Conservation (phyloP, 2,113 vertebrate species). For the Paramisgurnus dabryanus region DNA sequence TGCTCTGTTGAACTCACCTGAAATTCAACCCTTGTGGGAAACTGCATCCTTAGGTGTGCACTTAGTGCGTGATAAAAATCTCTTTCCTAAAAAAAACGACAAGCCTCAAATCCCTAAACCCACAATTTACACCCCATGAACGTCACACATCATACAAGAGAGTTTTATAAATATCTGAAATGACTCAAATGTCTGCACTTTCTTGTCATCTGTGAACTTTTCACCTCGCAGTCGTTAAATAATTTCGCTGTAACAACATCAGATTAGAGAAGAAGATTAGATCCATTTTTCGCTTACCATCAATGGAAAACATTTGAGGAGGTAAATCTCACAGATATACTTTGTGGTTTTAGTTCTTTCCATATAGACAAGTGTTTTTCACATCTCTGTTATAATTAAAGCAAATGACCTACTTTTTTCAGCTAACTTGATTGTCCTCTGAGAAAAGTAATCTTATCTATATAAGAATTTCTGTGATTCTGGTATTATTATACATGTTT, state of each 20-base stretch:
- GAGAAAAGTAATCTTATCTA: no score
- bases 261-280: neutral
- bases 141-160: neutral
- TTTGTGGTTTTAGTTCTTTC: no score
- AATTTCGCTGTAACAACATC: conserved; percentile 9
- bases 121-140: neutral
- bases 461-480: no score
- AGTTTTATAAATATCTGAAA: neutral
- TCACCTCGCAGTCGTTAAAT: neutral
- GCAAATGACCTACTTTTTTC: no score
- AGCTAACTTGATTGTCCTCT: no score
- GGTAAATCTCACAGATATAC: neutral
- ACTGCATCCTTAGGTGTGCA: conserved; percentile 68
- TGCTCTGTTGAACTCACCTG: conserved; percentile 67
- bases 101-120: neutral
- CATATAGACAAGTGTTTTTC: no score
- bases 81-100: conserved; percentile 13
- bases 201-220: neutral
- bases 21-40: conserved; percentile 80
- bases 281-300: neutral
- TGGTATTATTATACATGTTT: no score
- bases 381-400: no score
- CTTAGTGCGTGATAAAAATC: conserved; percentile 33
- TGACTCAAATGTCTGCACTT: neutral
- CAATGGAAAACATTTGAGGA: neutral